Percentiles rank a stretch among this genome's conserved stretches.
Conservation (phyloP, 2,113 vertebrate genomes). For the Serilophus lunatus region DNA sequence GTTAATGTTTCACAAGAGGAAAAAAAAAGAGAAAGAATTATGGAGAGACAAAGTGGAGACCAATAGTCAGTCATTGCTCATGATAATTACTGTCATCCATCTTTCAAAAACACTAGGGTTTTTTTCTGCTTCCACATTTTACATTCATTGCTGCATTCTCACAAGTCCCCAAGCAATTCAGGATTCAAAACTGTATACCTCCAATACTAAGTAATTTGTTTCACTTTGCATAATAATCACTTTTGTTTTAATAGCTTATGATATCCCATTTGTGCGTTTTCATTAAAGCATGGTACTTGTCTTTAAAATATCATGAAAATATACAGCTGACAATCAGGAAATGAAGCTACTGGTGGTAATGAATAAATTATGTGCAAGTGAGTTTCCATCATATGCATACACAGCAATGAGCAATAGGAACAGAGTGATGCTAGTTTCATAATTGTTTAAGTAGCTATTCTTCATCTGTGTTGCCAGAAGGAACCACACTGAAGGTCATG, state of each 20-base stretch:
- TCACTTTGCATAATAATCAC: constrained; percentile 45
- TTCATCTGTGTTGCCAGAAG: neutral
- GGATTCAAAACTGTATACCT: neutral
- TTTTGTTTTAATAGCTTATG: constrained; percentile 18
- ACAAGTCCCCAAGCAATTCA: constrained; percentile 15
- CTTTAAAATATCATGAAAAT: constrained; percentile 13
- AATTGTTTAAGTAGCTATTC: neutral
- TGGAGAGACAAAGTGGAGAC: neutral
- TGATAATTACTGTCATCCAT: constrained; percentile 53
- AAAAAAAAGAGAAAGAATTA: neutral
- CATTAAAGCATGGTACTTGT: neutral
- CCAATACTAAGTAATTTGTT: constrained; percentile 11
- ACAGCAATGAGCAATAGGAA: neutral
- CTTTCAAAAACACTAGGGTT: constrained; percentile 19
- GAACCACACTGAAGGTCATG: neutral
- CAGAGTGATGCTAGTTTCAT: neutral
- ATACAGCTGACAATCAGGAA: neutral
- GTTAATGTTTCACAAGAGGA: neutral
- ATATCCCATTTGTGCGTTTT: constrained; percentile 15
- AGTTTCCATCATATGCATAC: neutral
- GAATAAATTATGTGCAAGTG: neutral
- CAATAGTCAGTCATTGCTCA: constrained; percentile 44
- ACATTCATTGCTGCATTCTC: neutral
- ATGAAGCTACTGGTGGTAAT: neutral
- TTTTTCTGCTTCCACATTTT: constrained; percentile 37